Base-by-base conservation (phyloP, 2,888 invertebrate genomes). In the Cyrtodaria siliqua region DNA sequence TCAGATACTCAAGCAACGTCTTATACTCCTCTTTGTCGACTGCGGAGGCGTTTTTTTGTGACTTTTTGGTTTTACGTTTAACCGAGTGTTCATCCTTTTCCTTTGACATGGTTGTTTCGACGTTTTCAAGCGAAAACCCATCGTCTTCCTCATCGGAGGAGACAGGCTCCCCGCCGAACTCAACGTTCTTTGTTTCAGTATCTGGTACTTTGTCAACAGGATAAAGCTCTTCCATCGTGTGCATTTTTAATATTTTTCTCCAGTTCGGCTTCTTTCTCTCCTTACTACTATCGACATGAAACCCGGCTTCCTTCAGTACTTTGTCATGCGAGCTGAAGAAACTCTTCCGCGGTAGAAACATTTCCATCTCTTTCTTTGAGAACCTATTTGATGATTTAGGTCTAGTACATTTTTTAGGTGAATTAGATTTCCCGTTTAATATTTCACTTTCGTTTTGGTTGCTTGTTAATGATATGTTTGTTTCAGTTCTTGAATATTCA, bases 241-340 rank as follows among this genome's bases (percentile, higher is more conserved):
- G 80, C 80, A 80, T 80, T 20, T 57, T 56, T n/a, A 80, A 50
- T 9, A 80, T 59, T 14, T 47, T 52, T 52, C 66, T 61, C 78
- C 71, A 75, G 23, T 68, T 63, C n/a, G 70, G 78, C n/a, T 70
- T 68, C 56, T 72, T 76, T 66, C 72, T 66, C 20, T 74, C 67
- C 56, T 64, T 60, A 12, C 66, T 60, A 26, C 56, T 69, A 24
- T 84, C 81, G 9, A 75, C 55, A 29, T 85, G 82, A 20, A 76
- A 78, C 0, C 88, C 89, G 8, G 89, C 89, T 4, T 84, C 85
- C 60, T 77, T 83, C 50, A 89, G 61, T 1, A 85, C 84, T 52
- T 84, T 87, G 47, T 86, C 87, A 56, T 89, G 89, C 42, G 87
- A 86, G 72, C 76, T 83, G 68, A 87, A 89, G 69, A 82, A 83